A percentile compares a stretch with the other conserved stretches of the same genome.
Evolutionary conservation across 2,797 vertebrate species (phyloP).

Genomic region (Eulemur albifrons): DNA sequence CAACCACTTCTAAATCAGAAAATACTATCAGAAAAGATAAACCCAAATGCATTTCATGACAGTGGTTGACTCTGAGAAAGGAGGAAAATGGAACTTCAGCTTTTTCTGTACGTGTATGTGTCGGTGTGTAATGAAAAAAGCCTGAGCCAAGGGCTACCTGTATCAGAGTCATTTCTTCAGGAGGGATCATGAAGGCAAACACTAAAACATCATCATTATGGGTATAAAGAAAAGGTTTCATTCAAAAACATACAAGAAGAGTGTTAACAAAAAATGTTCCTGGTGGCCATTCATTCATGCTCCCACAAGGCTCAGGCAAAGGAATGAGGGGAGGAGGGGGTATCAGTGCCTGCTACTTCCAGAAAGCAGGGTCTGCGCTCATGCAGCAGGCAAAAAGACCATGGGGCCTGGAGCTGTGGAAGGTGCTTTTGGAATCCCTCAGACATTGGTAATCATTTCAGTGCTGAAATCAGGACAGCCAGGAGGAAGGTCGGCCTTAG

Average conservation of each 20-base stretch:
- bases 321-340: not conserved
- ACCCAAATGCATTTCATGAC: not conserved
- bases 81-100: not conserved
- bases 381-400: not conserved
- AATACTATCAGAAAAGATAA: conserved; percentile 43
- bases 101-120: not conserved
- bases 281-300: not conserved
- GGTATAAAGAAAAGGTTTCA: not conserved
- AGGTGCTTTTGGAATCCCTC: not conserved
- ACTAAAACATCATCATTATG: not conserved
- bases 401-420: not conserved
- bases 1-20: conserved; percentile 19
- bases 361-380: not conserved
- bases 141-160: not conserved
- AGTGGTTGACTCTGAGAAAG: not conserved
- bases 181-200: not conserved
- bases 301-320: not conserved
- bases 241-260: not conserved
- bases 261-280: not conserved
- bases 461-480: not conserved
- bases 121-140: not conserved
- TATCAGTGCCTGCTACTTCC: not conserved
- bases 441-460: not conserved
- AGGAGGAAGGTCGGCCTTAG: not conserved
- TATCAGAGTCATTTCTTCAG: not conserved